Conservation (phyloP, 2,888 invertebrate genomes). For the Cremastobaeus sp. region DNA sequence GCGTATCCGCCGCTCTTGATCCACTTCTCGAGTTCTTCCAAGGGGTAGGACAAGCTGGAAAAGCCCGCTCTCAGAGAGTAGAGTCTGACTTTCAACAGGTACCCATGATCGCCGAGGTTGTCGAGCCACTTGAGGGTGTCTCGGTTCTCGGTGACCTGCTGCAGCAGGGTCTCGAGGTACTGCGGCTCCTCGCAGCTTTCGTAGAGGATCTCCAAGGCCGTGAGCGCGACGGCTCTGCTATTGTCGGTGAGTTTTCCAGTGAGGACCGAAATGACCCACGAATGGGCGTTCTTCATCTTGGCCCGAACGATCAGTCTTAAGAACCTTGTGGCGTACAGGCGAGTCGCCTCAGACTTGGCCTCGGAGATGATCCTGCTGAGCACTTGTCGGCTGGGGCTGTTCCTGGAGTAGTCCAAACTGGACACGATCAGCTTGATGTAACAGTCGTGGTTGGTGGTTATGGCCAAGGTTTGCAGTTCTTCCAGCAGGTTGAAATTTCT, state of each 20-base stretch:
- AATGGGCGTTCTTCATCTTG: conserved; percentile 85
- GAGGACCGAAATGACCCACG: conserved; percentile 92
- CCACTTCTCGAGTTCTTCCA: conserved; percentile 76
- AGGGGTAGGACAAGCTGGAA: conserved; percentile 76
- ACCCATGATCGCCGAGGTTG: conserved; percentile 81
- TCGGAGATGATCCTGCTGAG: conserved; percentile 80
- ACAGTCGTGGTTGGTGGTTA: conserved; percentile 91
- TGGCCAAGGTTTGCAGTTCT: conserved; percentile 86
- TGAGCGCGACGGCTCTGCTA: conserved; percentile 87
- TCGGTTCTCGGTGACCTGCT: conserved; percentile 65
- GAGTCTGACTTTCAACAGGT: conserved; percentile 80
- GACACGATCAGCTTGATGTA: conserved; percentile 96
- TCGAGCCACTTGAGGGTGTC: conserved; percentile 78
- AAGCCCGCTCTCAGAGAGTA: conserved; percentile 80
- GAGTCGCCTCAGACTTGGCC: conserved; percentile 79
- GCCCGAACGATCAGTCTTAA: conserved; percentile 91
- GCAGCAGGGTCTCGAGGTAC: conserved; percentile 70
- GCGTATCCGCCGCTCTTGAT: conserved; percentile 73
- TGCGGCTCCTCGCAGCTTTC: conserved; percentile 92
- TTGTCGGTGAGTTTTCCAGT: conserved; percentile 91
- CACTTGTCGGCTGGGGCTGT: conserved; percentile 85
- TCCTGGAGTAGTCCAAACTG: conserved; percentile 91
- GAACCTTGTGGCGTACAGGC: conserved; percentile 95
- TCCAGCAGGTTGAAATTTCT: conserved; percentile 79
- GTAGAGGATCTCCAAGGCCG: conserved; percentile 90